Conservation (phyloP, 2,888 invertebrate genomes). For the Melieria omissa region DNA sequence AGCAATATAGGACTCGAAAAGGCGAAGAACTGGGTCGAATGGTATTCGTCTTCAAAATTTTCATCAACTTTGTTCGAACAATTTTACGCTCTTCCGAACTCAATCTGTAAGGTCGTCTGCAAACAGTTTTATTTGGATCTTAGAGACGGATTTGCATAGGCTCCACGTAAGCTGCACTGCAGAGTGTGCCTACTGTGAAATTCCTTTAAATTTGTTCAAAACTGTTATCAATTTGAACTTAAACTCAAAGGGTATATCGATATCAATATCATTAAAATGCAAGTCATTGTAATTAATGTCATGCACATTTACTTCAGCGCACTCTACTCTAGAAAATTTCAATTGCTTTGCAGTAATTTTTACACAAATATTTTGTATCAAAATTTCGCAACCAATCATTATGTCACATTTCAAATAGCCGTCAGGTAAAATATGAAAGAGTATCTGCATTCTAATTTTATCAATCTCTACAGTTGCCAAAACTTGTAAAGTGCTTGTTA, state of each 20-base stretch:
- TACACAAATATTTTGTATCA: slow-evolving; percentile 10
- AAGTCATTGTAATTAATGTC: too few relatives aligned
- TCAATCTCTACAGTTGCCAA: too few relatives aligned
- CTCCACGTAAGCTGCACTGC: not conserved
- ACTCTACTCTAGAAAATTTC: not conserved
- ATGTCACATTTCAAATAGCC: slow-evolving; percentile 4
- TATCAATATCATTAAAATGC: slow-evolving; percentile 14
- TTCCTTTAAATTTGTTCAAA: slow-evolving; percentile 7
- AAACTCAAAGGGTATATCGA: slow-evolving; percentile 8
- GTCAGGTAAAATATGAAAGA: too few relatives aligned
- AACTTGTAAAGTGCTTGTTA: too few relatives aligned
- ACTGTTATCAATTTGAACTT: slow-evolving; percentile 15
- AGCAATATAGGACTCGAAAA: too few relatives aligned
- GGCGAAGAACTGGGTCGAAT: too few relatives aligned
- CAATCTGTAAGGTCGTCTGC: too few relatives aligned
- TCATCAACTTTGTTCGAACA: too few relatives aligned
- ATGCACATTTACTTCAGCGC: not conserved
- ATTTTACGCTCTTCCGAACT: too few relatives aligned
- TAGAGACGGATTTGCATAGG: slow-evolving; percentile 12
- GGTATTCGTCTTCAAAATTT: too few relatives aligned
- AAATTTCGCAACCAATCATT: slow-evolving; percentile 18
- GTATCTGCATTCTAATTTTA: too few relatives aligned
- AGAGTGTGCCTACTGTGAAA: not conserved
- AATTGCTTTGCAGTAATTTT: slow-evolving; percentile 12
- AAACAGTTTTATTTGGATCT: too few relatives aligned